A percentile compares a stretch with the other conserved stretches of the same genome.
Conservation (phyloP, 2,797 vertebrate genomes). For the Catostomus latipinnis region DNA sequence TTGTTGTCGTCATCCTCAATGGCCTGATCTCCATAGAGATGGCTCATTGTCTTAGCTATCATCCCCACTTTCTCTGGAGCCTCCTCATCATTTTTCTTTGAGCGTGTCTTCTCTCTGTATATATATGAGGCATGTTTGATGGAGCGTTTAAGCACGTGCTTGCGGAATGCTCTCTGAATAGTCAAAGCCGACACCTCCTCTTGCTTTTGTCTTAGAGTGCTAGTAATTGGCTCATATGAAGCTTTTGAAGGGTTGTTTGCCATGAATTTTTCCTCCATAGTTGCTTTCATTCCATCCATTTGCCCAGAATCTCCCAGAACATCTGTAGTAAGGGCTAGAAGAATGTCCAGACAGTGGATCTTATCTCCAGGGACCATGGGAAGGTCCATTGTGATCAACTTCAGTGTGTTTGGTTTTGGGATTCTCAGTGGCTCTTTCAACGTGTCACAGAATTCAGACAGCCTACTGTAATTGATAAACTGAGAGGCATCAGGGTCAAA, state of each 20-base stretch:
- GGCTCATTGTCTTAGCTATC: conserved; percentile 77
- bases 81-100: not conserved
- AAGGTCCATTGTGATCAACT: conserved; percentile 89
- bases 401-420: conserved; percentile 91
- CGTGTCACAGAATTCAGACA: conserved; percentile 92
- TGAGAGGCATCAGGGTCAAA: conserved; percentile 93
- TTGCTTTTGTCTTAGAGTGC: conserved; percentile 89
- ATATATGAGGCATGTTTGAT: conserved; percentile 85
- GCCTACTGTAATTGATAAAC: conserved; percentile 86
- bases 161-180: conserved; percentile 90
- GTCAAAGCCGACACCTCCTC: conserved; percentile 88
- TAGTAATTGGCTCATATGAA: conserved; percentile 93
- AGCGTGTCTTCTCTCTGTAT: conserved; percentile 71
- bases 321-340: conserved; percentile 91
- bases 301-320: conserved; percentile 91
- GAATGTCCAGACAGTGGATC: conserved; percentile 94
- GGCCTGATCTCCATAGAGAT: conserved; percentile 74
- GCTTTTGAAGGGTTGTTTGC: conserved; percentile 93
- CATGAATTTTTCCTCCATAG: conserved; percentile 98
- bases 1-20: not conserved
- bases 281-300: conserved; percentile 90
- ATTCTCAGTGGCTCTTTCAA: conserved; percentile 90
- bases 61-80: conserved; percentile 82
- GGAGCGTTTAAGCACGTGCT: conserved; percentile 81
- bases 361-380: conserved; percentile 94